Base-by-base conservation (phyloP, 2,113 vertebrate genomes). In the Prietella phreatophila region DNA sequence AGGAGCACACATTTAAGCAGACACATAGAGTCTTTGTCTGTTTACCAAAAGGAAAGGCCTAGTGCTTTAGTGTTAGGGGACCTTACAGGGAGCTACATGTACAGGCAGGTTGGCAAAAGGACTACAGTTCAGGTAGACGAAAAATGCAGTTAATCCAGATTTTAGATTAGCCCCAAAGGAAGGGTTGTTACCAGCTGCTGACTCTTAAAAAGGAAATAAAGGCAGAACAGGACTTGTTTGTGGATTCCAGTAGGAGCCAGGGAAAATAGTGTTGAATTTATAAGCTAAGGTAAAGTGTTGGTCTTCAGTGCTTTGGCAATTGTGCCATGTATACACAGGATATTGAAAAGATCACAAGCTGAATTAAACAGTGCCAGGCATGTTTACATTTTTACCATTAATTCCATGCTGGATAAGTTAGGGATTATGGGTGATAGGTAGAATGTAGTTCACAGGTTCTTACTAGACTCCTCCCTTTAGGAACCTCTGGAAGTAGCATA, bases 111-210 rank as follows among this genome's bases (percentile, higher is more conserved):
- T 93, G 92, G 92, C 73, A 90, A 93, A 94, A 94, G 93, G 92
- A 93, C 91, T 94, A 92, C 85, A 92, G 93, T 93, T 93, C 89
- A 86, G 93, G 94, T 95, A 94, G 94, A 93, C 92, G 92, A 92
- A 95, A 94, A 96, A 96, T 96, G 95, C 90, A 89, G 95, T 95
- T 93, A 92, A 93, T 94, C 94, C 92, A 95, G 95, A 94, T 95
- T 94, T 88, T 91, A 94, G 93, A 94, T 93, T 91, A 92, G 91
- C 87, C 82, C 84, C 15, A 47, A 88, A 86, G 91, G 85, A 89
- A 89, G 90, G 84, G 84, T 47, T 76, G 76, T 56, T 42, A 71
- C 87, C 89, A 92, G 91, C 91, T 93, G 91, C 88, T 91, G 91
- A 92, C 76, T 89, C 75, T 89, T 56, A 84, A 42, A 87, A 75